phyloP scores from a whole-genome alignment of 2,113 vertebrate genomes.

The Dendrocopos noguchii region DNA sequence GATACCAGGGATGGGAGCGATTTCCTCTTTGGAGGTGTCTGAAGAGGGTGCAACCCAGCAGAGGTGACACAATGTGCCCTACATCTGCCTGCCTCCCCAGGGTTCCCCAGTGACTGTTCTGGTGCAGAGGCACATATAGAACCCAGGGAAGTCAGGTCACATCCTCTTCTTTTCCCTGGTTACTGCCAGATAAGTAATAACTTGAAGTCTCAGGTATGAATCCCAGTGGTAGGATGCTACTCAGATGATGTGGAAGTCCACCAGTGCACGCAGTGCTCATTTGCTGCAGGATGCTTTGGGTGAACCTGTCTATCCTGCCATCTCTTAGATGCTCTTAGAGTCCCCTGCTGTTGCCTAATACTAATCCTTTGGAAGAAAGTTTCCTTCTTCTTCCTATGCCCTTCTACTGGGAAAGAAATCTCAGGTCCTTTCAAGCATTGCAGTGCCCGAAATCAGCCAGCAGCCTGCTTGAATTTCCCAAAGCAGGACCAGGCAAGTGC shows the following conservation, averaged over 20 bases:
- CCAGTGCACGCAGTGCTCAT: neutral
- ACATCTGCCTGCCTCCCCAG: neutral
- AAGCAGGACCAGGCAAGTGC: neutral
- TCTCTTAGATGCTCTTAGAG: neutral
- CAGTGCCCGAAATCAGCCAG: neutral
- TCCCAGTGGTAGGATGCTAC: neutral
- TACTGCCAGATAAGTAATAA: neutral
- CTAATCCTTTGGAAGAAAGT: neutral
- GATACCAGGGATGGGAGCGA: accelerated
- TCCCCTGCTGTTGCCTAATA: neutral
- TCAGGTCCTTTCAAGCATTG: neutral
- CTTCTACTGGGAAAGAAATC: neutral
- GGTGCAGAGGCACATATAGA: neutral
- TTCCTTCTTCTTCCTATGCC: neutral
- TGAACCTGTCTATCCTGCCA: neutral
- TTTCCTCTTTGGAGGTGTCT: neutral
- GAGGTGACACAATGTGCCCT: accelerated
- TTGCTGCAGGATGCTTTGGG: neutral
- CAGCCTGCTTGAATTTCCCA: neutral
- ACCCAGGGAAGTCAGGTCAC: neutral
- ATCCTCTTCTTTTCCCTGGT: neutral
- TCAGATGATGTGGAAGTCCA: neutral
- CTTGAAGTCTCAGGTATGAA: neutral
- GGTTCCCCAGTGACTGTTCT: neutral
- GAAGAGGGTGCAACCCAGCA: neutral